Percentiles rank a stretch among this genome's conserved stretches.
Conservation (phyloP, 2,113 vertebrate genomes). For the Misgurnus mizolepis region DNA sequence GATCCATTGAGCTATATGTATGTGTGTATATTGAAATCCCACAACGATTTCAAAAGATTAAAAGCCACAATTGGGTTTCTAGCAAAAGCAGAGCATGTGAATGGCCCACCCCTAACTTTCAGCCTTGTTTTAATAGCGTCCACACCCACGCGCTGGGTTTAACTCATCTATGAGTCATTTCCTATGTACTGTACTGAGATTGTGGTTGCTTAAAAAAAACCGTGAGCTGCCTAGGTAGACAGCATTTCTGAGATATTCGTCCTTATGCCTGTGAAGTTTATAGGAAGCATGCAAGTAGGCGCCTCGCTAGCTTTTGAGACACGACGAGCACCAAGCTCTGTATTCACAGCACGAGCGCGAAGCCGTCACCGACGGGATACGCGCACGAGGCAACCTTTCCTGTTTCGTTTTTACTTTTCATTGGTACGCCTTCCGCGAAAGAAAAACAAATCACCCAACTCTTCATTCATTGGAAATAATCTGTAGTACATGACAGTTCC, state of each 20-base stretch:
- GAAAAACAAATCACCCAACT: not conserved
- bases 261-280: too few species aligned
- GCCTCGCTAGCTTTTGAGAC: not conserved
- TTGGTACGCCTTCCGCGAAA: not conserved
- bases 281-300: not conserved
- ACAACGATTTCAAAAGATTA: conserved; percentile 65
- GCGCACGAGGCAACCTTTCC: not conserved
- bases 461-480: not conserved
- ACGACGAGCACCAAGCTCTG: not conserved
- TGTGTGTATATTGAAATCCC: conserved; percentile 57
- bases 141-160: conserved; percentile 77
- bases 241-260: not conserved
- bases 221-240: not conserved
- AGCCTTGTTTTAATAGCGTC: conserved; percentile 76
- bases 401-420: conserved; percentile 17
- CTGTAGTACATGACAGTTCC: not conserved
- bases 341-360: conserved; percentile 14
- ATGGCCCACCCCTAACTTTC: conserved; percentile 74
- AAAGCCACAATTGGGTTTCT: conserved; percentile 62
- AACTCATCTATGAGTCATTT: conserved; percentile 77
- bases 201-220: conserved; percentile 52
- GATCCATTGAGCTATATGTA: conserved; percentile 63
- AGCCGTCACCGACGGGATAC: not conserved
- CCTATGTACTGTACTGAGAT: conserved; percentile 71
- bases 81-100: conserved; percentile 70